Evolutionary conservation across 1,140 invertebrate genomes (phyloP), one percentile per base, ranked within the genome.

Genomic region (Scylla paramamosain): DNA sequence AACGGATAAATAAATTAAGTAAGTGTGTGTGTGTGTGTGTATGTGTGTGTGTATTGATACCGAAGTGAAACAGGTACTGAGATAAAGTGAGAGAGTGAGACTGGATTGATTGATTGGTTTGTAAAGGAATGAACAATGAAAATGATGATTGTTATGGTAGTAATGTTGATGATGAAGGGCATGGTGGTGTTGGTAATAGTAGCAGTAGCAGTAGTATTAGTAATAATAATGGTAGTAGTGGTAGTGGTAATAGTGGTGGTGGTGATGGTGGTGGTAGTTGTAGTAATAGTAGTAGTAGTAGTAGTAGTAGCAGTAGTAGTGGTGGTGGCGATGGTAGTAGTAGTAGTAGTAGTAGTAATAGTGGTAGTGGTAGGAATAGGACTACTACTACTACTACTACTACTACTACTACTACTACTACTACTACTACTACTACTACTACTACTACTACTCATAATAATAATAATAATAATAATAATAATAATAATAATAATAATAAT

Each of bases 381-480:
- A 86, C 3, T 86, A 86, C 3, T 86, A 86, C 3, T 86, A 86
- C 3, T 86, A 28, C 3, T 86, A 86, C 3, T 86, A 86, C 3
- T 86, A 86, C 3, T 86, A 86, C 3, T 86, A 86, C 3, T 86
- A 86, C 3, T 86, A 86, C 3, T 86, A 86, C 3, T 86, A 28
- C 3, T 86, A 86, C 3, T 86, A 86, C 3, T 86, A 86, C 3
- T 86, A 86, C 3, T 86, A 86, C 3, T 86, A 86, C 3, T 39
- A 86, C 3, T 86, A 86, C 3, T n/a, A 86, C 3, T 86, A 86
- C 3, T 86, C 10, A 86, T 86, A 86, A 14, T 86, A 86, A 86
- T 86, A 86, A 86, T 86, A n/a, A 86, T 86, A 86, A 86, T 86
- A 86, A 86, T 86, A 86, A 86, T 86, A 86, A 86, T 86, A n/a